These are phyloP conservation scores for Nesogale talazaci DNA, from an alignment of 2,113 vertebrate species.

Conservation along the genomic window DNA sequence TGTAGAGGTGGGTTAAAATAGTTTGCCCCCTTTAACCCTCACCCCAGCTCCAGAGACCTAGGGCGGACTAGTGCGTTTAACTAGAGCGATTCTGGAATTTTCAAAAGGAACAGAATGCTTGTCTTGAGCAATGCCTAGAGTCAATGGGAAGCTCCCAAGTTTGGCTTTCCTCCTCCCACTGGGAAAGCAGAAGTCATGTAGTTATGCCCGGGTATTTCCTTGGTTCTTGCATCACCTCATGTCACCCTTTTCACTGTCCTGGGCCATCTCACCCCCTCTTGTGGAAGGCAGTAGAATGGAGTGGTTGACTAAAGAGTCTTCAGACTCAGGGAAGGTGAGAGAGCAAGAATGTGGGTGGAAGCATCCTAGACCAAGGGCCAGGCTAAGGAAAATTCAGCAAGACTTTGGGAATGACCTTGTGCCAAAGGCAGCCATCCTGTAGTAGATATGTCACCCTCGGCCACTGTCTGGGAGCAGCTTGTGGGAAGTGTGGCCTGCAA, in stretches of 20 bases:
- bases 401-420: neutral
- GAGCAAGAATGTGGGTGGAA: neutral
- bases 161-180: neutral
- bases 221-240: neutral
- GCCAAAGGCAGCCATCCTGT: neutral
- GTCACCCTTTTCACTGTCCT: neutral
- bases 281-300: neutral
- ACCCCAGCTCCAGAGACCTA: neutral
- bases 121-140: neutral
- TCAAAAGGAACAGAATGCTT: constrained; percentile 10
- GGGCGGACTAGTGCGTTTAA: neutral
- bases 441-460: no score
- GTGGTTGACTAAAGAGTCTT: neutral
- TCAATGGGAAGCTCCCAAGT: neutral
- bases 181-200: neutral
- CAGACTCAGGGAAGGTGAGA: neutral
- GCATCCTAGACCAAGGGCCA: neutral
- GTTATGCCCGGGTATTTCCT: neutral
- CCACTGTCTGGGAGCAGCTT: neutral
- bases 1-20: neutral
- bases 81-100: neutral
- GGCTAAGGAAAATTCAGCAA: neutral
- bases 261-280: neutral
- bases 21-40: neutral
- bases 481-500: neutral